A percentile compares a stretch with the other conserved stretches of the same genome.
Conservation (phyloP, 2,888 invertebrate genomes). For the Antheraea yamamai region DNA sequence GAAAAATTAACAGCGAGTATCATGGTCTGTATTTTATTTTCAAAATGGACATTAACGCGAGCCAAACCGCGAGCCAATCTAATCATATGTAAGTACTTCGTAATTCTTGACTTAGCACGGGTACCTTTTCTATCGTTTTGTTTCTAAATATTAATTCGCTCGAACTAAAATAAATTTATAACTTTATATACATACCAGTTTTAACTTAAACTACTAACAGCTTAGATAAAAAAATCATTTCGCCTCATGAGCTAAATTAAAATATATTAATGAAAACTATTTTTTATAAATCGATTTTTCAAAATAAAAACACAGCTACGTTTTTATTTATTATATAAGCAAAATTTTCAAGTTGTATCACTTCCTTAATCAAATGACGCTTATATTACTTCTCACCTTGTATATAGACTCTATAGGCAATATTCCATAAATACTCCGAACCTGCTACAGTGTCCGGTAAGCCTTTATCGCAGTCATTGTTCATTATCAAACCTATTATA, state of each 20-base stretch:
- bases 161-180: not conserved
- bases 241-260: not conserved
- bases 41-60: too few species aligned
- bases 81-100: not conserved
- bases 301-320: not conserved
- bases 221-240: not conserved
- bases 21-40: too few species aligned
- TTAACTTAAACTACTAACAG: not conserved
- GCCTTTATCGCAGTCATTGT: slow-evolving; percentile 38
- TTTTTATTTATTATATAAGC: not conserved
- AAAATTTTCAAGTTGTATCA: not conserved
- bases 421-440: slow-evolving; percentile 41
- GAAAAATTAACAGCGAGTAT: too few species aligned
- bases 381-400: slow-evolving; percentile 32
- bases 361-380: not conserved
- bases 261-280: too few species aligned
- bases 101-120: not conserved
- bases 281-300: not conserved
- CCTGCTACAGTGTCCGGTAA: slow-evolving; percentile 20
- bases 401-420: slow-evolving; percentile 47
- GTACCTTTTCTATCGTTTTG: not conserved
- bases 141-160: not conserved
- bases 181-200: not conserved
- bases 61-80: too few species aligned
- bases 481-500: slow-evolving; percentile 45